Evolutionary conservation across 2,888 invertebrate species (phyloP).

Genomic region (Synergus japonicus): DNA sequence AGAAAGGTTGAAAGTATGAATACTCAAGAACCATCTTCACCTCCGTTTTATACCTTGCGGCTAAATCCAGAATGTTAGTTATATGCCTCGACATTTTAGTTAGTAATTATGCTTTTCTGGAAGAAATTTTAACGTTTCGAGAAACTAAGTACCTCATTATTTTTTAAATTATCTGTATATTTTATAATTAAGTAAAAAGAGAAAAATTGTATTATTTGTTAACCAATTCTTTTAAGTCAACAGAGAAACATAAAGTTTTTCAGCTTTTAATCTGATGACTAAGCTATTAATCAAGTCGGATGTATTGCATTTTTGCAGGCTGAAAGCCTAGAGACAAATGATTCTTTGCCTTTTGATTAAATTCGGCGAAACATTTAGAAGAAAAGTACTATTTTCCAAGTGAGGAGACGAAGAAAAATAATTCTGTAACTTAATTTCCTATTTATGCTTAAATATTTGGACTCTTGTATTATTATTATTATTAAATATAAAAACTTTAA

Average conservation of each 20-base stretch:
- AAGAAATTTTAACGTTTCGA: not conserved
- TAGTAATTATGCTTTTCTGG: not conserved
- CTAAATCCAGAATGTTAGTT: constrained; percentile 14
- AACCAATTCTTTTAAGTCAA: not conserved
- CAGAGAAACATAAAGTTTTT: not conserved
- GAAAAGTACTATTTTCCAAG: not conserved
- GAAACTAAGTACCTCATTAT: not conserved
- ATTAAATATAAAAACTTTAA: not conserved
- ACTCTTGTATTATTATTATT: not conserved
- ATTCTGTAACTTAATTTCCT: not conserved
- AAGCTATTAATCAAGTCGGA: constrained; percentile 14
- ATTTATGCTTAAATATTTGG: not conserved
- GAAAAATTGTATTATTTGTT: not conserved
- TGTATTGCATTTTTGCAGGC: not conserved
- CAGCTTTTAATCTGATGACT: not conserved
- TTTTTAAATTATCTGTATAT: not conserved
- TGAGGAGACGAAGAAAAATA: not conserved
- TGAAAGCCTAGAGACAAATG: constrained; percentile 14
- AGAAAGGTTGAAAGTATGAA: constrained; percentile 2
- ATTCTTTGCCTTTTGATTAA: constrained; percentile 23
- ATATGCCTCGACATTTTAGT: not conserved
- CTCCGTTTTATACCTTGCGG: not conserved
- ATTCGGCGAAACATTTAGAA: not conserved
- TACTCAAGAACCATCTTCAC: constrained; percentile 4
- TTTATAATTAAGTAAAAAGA: too few relatives aligned